These are phyloP conservation scores for Protophormia terraenovae DNA, from an alignment of 2,888 invertebrate genomes.

Conservation along the genomic window DNA sequence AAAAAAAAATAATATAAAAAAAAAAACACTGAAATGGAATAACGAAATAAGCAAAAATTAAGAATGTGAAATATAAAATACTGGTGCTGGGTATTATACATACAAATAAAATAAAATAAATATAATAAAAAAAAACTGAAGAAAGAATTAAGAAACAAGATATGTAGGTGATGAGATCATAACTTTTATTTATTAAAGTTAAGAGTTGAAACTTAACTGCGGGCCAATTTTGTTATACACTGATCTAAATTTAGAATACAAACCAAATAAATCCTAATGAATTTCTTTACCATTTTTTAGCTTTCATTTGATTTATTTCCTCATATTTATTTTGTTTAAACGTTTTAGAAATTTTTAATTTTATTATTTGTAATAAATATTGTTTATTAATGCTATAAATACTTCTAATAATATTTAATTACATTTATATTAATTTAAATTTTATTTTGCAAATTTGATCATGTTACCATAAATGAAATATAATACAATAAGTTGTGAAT, in stretches of 20 bases:
- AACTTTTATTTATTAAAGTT: constrained; percentile 46
- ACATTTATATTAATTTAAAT: constrained; percentile 46
- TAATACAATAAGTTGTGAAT: constrained; percentile 35
- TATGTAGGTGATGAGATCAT: constrained; percentile 67
- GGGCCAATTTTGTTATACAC: background rate
- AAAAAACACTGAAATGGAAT: constrained; percentile 12
- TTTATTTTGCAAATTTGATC: constrained; percentile 41
- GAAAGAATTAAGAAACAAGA: constrained; percentile 25
- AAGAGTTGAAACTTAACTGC: constrained; percentile 21
- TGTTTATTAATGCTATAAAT: constrained; percentile 14
- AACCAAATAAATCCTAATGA: background rate
- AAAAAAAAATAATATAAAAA: constrained; percentile 20
- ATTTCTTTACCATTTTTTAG: constrained; percentile 19
- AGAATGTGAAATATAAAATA: constrained; percentile 45
- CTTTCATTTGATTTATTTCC: background rate
- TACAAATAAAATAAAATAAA: constrained; percentile 2
- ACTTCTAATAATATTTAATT: constrained; percentile 43
- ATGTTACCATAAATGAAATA: constrained; percentile 59
- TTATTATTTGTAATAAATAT: constrained; percentile 3
- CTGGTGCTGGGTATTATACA: background rate
- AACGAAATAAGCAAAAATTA: constrained; percentile 39
- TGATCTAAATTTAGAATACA: background rate
- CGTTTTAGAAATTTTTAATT: constrained; percentile 16
- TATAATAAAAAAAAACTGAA: too few relatives aligned
- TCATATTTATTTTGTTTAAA: background rate